phyloP scores from a whole-genome alignment of 2,888 invertebrate genomes.

The Tanytarsus gracilentus region DNA sequence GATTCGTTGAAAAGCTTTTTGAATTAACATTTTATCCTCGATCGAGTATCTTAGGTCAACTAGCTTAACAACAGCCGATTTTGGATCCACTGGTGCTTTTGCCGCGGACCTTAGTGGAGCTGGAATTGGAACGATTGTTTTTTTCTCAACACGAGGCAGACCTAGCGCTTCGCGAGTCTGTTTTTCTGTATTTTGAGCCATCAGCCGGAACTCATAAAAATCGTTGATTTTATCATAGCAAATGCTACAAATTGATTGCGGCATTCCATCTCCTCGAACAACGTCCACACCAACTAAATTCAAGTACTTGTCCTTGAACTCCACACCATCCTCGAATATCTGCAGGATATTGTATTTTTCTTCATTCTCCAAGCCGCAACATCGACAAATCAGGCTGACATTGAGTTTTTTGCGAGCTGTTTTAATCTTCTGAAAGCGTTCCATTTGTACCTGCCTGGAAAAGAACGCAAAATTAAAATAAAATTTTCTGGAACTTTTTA shows the following conservation, averaged over 20 bases:
- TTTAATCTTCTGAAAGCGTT: constrained; percentile 13
- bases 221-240: constrained; percentile 55
- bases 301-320: background rate
- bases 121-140: background rate
- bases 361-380: constrained; percentile 17
- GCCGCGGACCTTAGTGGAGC: background rate
- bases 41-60: background rate
- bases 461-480: no score
- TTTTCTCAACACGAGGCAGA: constrained; percentile 34
- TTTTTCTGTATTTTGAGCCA: constrained; percentile 49
- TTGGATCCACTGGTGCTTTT: background rate
- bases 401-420: background rate
- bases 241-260: constrained; percentile 51
- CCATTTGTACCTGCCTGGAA: no score
- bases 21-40: background rate
- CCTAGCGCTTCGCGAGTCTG: constrained; percentile 45
- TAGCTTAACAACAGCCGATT: background rate
- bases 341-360: constrained; percentile 8
- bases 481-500: no score
- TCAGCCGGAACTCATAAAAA: constrained; percentile 51
- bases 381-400: background rate
- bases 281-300: constrained; percentile 10
- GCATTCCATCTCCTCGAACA: constrained; percentile 47
- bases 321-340: constrained; percentile 7
- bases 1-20: background rate